Conservation (phyloP, 2,888 invertebrate genomes). For the Brenthis hecate region DNA sequence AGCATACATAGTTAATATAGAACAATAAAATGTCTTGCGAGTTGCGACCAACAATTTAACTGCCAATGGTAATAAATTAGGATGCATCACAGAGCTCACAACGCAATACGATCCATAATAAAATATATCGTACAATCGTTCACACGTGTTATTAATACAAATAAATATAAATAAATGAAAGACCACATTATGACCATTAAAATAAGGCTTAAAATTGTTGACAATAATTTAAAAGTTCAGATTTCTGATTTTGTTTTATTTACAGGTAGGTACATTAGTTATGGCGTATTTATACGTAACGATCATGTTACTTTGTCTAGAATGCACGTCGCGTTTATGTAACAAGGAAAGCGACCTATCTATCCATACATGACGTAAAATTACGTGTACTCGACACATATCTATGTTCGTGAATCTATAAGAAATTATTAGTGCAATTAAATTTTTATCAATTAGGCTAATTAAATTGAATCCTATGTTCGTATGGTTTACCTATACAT, state of each 20-base stretch:
- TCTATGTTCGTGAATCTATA: background rate
- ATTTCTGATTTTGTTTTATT: too few species aligned
- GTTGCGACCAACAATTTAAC: conserved; percentile 19
- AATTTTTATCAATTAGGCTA: too few species aligned
- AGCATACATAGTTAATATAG: too few species aligned
- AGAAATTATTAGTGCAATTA: too few species aligned
- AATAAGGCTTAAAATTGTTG: conserved; percentile 3
- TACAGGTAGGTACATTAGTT: too few species aligned
- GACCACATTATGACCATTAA: background rate
- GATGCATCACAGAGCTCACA: conserved; percentile 20
- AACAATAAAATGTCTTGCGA: too few species aligned
- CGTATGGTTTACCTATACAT: too few species aligned
- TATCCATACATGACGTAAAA: conserved; percentile 3
- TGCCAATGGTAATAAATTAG: conserved; percentile 26
- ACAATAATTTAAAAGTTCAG: background rate
- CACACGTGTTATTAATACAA: conserved; percentile 3
- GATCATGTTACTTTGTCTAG: background rate
- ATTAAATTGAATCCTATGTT: too few species aligned
- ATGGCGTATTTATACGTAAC: too few species aligned
- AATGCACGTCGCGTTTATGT: conserved; percentile 1
- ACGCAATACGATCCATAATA: conserved; percentile 27
- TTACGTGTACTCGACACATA: conserved; percentile 1
- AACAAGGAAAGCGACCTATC: conserved; percentile 16
- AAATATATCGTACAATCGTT: conserved; percentile 19
- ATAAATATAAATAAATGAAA: background rate